Conservation (phyloP, 2,797 vertebrate genomes). For the Tragopan temminckii region DNA sequence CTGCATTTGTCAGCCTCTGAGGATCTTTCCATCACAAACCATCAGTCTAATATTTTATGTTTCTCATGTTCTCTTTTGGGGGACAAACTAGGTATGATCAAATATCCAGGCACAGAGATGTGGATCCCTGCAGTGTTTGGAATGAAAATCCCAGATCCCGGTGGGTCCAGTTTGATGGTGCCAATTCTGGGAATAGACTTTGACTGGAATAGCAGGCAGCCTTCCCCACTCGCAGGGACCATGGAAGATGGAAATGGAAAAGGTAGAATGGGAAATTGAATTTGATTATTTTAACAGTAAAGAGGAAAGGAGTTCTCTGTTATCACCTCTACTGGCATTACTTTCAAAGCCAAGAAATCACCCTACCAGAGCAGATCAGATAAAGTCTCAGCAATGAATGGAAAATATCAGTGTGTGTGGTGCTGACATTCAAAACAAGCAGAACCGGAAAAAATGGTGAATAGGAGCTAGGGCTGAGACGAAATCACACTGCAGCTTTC, state of each 20-base stretch:
- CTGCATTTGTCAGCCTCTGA: neutral
- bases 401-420: neutral
- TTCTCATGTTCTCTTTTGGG: neutral
- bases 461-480: neutral
- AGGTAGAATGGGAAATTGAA: conserved; percentile 76
- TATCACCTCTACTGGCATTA: neutral
- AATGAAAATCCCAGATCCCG: conserved; percentile 90
- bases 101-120: conserved; percentile 80
- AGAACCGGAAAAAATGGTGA: neutral
- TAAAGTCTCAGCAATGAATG: neutral
- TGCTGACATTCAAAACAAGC: neutral
- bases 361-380: neutral
- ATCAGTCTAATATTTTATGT: neutral
- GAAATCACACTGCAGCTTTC: neutral
- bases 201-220: conserved; percentile 78
- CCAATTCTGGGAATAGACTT: conserved; percentile 88
- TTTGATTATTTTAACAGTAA: neutral
- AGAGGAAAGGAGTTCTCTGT: neutral
- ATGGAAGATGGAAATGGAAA: conserved; percentile 90
- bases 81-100: conserved; percentile 82
- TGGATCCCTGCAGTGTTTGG: conserved; percentile 87
- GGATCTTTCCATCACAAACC: neutral
- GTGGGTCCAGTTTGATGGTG: conserved; percentile 87
- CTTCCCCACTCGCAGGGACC: conserved; percentile 86
- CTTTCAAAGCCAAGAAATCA: neutral